Conservation (phyloP, 2,797 vertebrate genomes). For the Ceryle rudis region DNA sequence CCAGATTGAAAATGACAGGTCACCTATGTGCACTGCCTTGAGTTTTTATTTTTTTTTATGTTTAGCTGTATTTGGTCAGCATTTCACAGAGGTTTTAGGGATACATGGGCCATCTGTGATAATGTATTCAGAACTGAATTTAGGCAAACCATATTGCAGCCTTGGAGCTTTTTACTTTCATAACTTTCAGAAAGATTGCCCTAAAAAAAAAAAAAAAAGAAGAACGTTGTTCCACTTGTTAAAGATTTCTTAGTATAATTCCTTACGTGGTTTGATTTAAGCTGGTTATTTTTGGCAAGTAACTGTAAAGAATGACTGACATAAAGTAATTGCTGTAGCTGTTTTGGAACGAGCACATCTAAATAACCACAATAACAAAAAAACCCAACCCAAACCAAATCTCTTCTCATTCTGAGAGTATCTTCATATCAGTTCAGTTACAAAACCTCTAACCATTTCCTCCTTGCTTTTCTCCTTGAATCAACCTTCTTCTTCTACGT, state of each 20-base stretch:
- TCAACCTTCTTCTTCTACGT: neutral
- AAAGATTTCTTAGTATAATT: neutral
- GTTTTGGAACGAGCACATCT: neutral
- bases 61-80: neutral
- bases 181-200: neutral
- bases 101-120: neutral
- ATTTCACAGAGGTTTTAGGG: neutral
- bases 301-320: neutral
- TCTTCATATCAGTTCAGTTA: neutral
- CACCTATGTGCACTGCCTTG: neutral
- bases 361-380: neutral
- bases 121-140: neutral
- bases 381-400: neutral
- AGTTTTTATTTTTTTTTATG: neutral
- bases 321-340: neutral
- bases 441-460: neutral
- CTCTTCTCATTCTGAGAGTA: neutral
- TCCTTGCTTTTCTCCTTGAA: neutral
- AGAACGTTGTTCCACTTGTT: neutral
- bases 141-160: neutral
- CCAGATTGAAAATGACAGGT: slow-evolving; percentile 18
- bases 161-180: neutral
- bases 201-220: neutral
- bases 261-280: neutral
- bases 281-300: neutral